Percentiles rank a stretch among this genome's conserved stretches.
phyloP scores from a whole-genome alignment of 2,113 vertebrate genomes.

The Thamnophis sirtalis region DNA sequence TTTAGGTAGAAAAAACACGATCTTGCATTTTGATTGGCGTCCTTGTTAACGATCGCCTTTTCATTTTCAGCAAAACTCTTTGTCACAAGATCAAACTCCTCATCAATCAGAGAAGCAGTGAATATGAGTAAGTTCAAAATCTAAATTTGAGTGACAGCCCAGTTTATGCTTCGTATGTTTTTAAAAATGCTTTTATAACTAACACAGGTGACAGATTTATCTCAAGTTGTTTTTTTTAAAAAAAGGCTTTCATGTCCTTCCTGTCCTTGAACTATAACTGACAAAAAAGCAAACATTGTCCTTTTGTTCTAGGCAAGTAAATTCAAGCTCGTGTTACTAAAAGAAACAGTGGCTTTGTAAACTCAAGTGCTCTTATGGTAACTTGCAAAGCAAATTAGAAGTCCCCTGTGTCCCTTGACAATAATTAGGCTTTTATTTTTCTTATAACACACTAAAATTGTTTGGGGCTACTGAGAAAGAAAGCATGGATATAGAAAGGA shows the following conservation, averaged over 20 bases:
- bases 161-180: background rate
- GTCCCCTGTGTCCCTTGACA: background rate
- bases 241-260: background rate
- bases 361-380: background rate
- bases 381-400: background rate
- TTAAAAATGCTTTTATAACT: background rate
- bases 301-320: background rate
- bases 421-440: background rate
- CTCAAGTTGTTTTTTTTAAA: background rate
- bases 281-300: background rate
- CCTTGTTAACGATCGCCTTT: slow-evolving; percentile 50
- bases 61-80: slow-evolving; percentile 86
- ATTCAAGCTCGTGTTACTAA: background rate
- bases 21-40: background rate
- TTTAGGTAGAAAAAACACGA: background rate
- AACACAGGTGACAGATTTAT: background rate
- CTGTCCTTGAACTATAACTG: background rate
- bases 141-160: slow-evolving; percentile 3
- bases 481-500: background rate
- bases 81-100: slow-evolving; percentile 78
- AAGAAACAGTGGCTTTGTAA: background rate
- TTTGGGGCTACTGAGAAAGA: background rate
- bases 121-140: slow-evolving; percentile 82
- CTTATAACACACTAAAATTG: background rate
- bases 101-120: slow-evolving; percentile 83